Base-by-base conservation (phyloP, 2,888 invertebrate species). In the Standfussiana lucernea region DNA sequence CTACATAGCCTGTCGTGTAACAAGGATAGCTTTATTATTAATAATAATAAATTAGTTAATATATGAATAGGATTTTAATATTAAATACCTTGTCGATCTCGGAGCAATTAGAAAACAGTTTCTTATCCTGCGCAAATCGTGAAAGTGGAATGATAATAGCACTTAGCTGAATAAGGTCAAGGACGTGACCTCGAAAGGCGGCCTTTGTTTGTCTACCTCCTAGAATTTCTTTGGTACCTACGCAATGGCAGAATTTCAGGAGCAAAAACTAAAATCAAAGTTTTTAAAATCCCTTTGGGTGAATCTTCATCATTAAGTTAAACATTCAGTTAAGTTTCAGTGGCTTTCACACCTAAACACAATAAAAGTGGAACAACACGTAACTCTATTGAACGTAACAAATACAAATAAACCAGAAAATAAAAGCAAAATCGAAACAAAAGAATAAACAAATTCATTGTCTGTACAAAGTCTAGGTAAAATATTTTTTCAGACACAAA, bases 1-100 rank as follows among this genome's bases (percentile, higher is more conserved):
- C 81, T 72, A 82, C 77, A 79, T 77, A 77, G 66, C 62, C 64
- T 76, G 75, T 81, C 66, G 61, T 80, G 67, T 83, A 64, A 59
- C 69, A 62, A 67, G 18, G 59, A 77, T 68, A 68, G 61, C 71
- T 79, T 67, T 75, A 82, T 79, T 76, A 68, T 62, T 68, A 79
- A 53, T 64, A 78, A 74, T 59, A 79, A 81, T 80, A 80, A 78
- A 83, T 75, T 73, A 71, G 18, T 32, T 42, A 28, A 50, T 65
- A 28, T 37, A 71, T 74, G 2, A 64, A 65, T 61, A 62, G 11
- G 13, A 56, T 64, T 32, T 32, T 73, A 73, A 24, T 21, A 71
- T 28, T 72, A 47, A 64, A 75, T 65, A 56, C 32, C n/a, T 35
- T 21, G 28, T 66, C 32, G 28, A 64, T 56, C 37, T 65, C 15